phyloP scores from a whole-genome alignment of 2,888 invertebrate genomes.

The Scelioninae gen. 2 region DNA sequence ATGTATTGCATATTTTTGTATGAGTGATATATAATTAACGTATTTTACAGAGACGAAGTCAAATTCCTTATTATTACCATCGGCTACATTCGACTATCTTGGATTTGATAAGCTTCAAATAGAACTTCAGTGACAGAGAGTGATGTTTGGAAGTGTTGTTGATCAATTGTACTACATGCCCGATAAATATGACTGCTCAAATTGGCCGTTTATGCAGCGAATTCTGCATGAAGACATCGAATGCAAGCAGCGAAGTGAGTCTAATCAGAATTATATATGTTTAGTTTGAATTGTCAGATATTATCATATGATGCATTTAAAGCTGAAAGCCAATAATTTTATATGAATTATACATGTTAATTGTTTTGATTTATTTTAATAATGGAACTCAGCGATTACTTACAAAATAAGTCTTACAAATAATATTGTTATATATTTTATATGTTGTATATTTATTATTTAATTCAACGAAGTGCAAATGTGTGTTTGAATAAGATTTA shows the following conservation, averaged over 20 bases:
- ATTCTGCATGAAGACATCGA: constrained; percentile 38
- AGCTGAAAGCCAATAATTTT: constrained; percentile 2
- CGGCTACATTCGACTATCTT: constrained; percentile 45
- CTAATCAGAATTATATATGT: constrained; percentile 5
- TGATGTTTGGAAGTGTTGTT: constrained; percentile 32
- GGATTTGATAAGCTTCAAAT: constrained; percentile 56
- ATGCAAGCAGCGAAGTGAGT: constrained; percentile 59
- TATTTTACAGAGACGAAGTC: constrained; percentile 42
- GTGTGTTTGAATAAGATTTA: too few species aligned
- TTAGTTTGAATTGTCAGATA: too few species aligned
- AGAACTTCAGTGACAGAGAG: constrained; percentile 46
- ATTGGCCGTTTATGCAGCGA: constrained; percentile 52
- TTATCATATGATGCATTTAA: neutral
- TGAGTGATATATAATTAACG: constrained; percentile 6
- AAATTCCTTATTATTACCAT: constrained; percentile 30
- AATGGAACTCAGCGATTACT: neutral
- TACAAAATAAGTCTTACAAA: constrained; percentile 3
- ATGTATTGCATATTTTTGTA: constrained; percentile 31
- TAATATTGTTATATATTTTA: constrained; percentile 6
- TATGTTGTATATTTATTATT: constrained; percentile 8
- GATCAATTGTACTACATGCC: constrained; percentile 61
- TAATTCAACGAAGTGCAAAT: neutral
- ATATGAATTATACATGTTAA: neutral
- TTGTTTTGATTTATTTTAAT: neutral
- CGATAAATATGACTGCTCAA: constrained; percentile 58